Evolutionary conservation across 2,113 vertebrate genomes (phyloP), one percentile per base, ranked within the genome.

Genomic region (Tachuris rubrigastra): DNA sequence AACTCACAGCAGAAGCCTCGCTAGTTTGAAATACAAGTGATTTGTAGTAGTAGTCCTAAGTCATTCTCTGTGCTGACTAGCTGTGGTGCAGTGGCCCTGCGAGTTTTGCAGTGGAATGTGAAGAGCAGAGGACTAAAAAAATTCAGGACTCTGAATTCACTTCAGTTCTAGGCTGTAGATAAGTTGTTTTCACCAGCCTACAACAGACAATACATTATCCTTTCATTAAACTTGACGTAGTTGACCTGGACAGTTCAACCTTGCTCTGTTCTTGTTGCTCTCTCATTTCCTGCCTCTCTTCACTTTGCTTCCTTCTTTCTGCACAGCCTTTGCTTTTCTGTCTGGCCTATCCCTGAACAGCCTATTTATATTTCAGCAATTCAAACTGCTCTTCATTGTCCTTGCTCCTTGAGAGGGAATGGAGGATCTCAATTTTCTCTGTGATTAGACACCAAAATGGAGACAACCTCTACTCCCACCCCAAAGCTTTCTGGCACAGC

Each of bases 381-480:
- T 84, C 87, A 77, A 73, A 77, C 55, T 62, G 89, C 55, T 94
- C 50, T 73, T 94, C 46, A 44, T 77, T 91, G 60, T 91, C 52
- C 6, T 8, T 68, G 56, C 81, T 97, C 93, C 81, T 87, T 82
- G 90, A 93, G 77, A 95, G 93, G 81, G 81, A 77, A 95, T 91
- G 92, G 90, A 87, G 77, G 47, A 93, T 76, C 90, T 91, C 56
- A 67, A 4, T 91, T 91, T 87, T 93, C 81, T 72, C 74, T 89
- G 60, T 69, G 62, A 85, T 72, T 62, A 87, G 87, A 50, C n/a
- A 63, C 47, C 52, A 60, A 87, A 91, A 84, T 56, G 74, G 87
- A 91, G 91, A 81, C 71, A 68, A 35, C 21, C 24, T n/a, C 27
- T 90, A 16, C 66, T 12, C 47, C 27, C 21, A 60, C 58, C 84